Base-by-base conservation (phyloP, 64 coral and sea anemone genomes). In the Porites australiensis region DNA sequence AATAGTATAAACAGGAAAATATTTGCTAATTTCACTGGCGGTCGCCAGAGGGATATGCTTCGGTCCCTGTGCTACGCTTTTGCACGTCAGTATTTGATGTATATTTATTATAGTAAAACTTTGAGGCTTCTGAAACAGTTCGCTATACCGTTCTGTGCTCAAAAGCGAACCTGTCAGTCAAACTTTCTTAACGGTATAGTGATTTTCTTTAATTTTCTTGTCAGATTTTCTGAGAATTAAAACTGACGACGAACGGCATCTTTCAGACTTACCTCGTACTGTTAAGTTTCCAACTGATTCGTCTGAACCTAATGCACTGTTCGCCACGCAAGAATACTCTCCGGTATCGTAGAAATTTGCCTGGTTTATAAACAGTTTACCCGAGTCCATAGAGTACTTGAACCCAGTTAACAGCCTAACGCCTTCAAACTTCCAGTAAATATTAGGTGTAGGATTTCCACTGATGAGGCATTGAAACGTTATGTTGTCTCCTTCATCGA, bases 281-380 rank as follows among this genome's bases (percentile, higher is more conserved):
- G 53, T 75, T 9, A 52, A 14, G 3, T 77, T 89, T 58, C 87
- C 72, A 5, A 10, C 27, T 4, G 10, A n/a, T 5, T 49, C 50
- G 12, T 18, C 2, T 16, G 87, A 77, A 49, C 72, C 87, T 2
- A 89, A 13, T 10, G 60, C 18, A 64, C 75, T 89, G 44, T 58
- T n/a, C 11, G 74, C 88, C n/a, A 51, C 18, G 12, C 88, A 89
- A 22, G 88, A 63, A n/a, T 89, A 89, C 8, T 48, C 8, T 15
- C 72, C 72, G 48, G 44, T 13, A 74, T 74, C 72, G 2, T 48
- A 13, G 43, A 5, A 23, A 13, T 18, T 77, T 59, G 67, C 46
- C 52, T 23, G 77, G 58, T 8, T 8, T 19, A 79, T 54, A 0
- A 47, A 3, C 44, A 74, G 8, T 43, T 6, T 16, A 14, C 72